A percentile compares a stretch with the other conserved stretches of the same genome.
These are phyloP conservation scores for Ectropis crepuscularia DNA, from an alignment of 2,888 invertebrate genomes.

Conservation along the genomic window DNA sequence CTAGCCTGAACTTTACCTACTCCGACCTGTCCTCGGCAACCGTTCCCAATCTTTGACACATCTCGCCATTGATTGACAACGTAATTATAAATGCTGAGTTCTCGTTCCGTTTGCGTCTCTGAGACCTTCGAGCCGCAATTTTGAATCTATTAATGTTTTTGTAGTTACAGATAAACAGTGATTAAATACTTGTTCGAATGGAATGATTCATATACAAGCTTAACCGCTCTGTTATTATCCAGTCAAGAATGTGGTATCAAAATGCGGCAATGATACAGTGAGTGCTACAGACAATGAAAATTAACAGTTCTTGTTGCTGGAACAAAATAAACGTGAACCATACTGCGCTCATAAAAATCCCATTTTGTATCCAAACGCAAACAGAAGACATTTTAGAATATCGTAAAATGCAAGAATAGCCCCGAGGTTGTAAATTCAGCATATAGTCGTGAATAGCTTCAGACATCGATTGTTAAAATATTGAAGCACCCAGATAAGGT, in stretches of 20 bases:
- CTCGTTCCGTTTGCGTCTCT: slow-evolving; percentile 45
- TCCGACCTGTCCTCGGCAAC: slow-evolving; percentile 60
- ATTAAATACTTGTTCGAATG: slow-evolving; percentile 35
- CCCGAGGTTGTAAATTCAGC: slow-evolving; percentile 29
- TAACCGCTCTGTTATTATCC: slow-evolving; percentile 29
- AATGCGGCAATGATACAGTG: slow-evolving; percentile 7
- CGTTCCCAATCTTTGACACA: slow-evolving; percentile 55
- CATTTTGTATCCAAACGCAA: slow-evolving; percentile 38
- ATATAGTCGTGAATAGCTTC: slow-evolving; percentile 31
- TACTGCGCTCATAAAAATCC: slow-evolving; percentile 44
- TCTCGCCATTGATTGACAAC: slow-evolving; percentile 64
- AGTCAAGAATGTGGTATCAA: slow-evolving; percentile 24
- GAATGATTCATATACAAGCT: slow-evolving; percentile 22
- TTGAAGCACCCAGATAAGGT: slow-evolving; percentile 27
- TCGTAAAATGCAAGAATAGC: slow-evolving; percentile 45
- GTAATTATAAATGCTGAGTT: slow-evolving; percentile 68
- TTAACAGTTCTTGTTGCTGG: slow-evolving; percentile 13
- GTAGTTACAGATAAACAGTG: slow-evolving; percentile 31
- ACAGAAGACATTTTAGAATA: slow-evolving; percentile 36
- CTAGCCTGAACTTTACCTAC: slow-evolving; percentile 54
- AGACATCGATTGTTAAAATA: slow-evolving; percentile 36
- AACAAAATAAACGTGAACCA: slow-evolving; percentile 44
- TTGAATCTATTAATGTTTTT: slow-evolving; percentile 42
- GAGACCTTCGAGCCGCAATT: slow-evolving; percentile 55
- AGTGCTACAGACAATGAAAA: slow-evolving; percentile 6